Percentiles rank a stretch among this genome's conserved stretches.
These are phyloP conservation scores for Lasioglossum vierecki DNA, from an alignment of 2,888 invertebrate species.

Conservation along the genomic window DNA sequence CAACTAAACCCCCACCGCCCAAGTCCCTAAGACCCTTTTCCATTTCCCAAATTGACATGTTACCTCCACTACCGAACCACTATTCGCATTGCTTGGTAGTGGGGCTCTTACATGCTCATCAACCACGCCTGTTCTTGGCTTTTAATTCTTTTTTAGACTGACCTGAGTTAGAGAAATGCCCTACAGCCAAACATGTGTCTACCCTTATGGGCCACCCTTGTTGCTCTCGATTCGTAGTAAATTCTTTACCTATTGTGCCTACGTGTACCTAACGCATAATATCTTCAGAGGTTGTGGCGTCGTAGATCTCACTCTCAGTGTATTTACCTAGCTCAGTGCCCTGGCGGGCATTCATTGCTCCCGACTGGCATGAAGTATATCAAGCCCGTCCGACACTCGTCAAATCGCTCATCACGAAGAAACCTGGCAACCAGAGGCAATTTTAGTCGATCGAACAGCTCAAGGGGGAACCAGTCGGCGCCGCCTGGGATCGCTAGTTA, in stretches of 20 bases:
- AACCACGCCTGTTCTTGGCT: too few relatives aligned
- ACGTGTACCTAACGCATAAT: not conserved
- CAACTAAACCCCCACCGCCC: too few relatives aligned
- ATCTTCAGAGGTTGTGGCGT: not conserved
- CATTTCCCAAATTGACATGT: too few relatives aligned
- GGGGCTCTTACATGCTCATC: too few relatives aligned
- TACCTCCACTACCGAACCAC: too few relatives aligned
- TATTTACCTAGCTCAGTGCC: not conserved
- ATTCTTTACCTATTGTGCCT: not conserved
- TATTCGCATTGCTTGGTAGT: too few relatives aligned
- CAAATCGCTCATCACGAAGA: not conserved
- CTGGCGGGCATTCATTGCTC: not conserved
- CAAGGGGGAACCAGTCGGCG: not conserved
- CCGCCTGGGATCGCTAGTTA: conserved; percentile 34
- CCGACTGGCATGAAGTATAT: not conserved
- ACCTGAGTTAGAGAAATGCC: not conserved
- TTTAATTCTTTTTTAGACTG: not conserved
- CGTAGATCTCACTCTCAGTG: not conserved
- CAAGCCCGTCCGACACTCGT: not conserved
- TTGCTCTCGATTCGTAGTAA: not conserved
- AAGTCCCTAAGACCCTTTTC: too few relatives aligned
- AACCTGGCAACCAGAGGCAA: not conserved
- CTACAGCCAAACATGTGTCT: not conserved
- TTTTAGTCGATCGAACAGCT: not conserved
- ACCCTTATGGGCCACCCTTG: not conserved